These are phyloP conservation scores for Lasioglossum villosulum DNA, from an alignment of 2,888 invertebrate genomes.

Conservation along the genomic window DNA sequence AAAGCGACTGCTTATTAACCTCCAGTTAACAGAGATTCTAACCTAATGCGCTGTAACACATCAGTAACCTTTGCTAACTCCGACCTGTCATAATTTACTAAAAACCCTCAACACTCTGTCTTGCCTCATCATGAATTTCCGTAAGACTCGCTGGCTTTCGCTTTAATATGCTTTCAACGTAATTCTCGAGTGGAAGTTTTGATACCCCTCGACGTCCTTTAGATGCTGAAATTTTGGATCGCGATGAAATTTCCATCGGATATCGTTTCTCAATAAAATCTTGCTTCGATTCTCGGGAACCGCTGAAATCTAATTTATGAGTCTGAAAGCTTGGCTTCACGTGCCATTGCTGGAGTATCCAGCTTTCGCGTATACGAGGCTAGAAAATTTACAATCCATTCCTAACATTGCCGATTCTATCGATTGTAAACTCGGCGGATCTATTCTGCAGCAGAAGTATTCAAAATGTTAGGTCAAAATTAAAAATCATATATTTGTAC, in stretches of 20 bases:
- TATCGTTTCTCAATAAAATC: constrained; percentile 5
- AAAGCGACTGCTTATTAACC: not conserved
- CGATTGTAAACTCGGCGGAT: not conserved
- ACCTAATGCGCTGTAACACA: not conserved
- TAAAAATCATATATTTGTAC: not conserved
- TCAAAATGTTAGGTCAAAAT: not conserved
- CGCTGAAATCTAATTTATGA: constrained; percentile 4
- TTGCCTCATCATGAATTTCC: not conserved
- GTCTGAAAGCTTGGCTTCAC: not conserved
- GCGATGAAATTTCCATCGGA: not conserved
- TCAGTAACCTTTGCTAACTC: not conserved
- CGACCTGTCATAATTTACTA: not conserved
- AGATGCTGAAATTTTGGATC: not conserved
- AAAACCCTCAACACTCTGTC: not conserved
- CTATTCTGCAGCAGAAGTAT: not conserved
- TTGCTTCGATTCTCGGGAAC: constrained; percentile 7
- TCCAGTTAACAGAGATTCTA: not conserved
- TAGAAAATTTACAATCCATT: constrained; percentile 6
- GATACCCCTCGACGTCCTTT: not conserved
- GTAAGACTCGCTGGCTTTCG: not conserved
- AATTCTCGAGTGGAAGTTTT: not conserved
- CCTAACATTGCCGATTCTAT: not conserved
- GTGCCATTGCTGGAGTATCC: not conserved
- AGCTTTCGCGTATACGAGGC: too few species aligned
- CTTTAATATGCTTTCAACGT: not conserved